Conservation (phyloP, 2,113 vertebrate genomes). For the Gallinago undulata region DNA sequence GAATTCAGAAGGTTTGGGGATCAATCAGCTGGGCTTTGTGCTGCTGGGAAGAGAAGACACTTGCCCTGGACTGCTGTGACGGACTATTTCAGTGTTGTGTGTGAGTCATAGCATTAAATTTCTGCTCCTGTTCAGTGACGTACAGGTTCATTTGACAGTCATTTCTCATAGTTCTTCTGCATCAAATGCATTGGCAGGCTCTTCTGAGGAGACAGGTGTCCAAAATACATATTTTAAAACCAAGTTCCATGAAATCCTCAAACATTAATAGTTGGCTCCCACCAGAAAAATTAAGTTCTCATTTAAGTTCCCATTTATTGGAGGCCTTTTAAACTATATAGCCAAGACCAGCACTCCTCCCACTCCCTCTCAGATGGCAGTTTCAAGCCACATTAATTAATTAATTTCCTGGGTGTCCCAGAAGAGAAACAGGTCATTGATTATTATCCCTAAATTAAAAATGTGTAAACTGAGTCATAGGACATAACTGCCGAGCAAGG, state of each 20-base stretch:
- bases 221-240: constrained; percentile 23
- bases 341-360: neutral
- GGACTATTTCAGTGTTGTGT: neutral
- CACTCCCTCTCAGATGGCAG: neutral
- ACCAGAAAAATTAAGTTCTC: neutral
- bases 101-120: constrained; percentile 2
- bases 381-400: neutral
- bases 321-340: neutral
- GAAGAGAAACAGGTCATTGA: neutral
- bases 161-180: neutral
- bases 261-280: neutral
- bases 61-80: neutral
- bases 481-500: neutral
- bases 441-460: neutral
- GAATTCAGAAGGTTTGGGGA: constrained; percentile 5
- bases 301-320: neutral
- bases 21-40: neutral
- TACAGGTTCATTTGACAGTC: neutral
- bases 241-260: neutral
- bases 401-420: neutral
- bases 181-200: neutral
- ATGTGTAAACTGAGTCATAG: neutral
- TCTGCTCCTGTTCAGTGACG: neutral
- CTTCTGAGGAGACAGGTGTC: neutral
- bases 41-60: neutral